Base-by-base conservation (phyloP, 2,797 vertebrate genomes). In the Salarias fasciatus region DNA sequence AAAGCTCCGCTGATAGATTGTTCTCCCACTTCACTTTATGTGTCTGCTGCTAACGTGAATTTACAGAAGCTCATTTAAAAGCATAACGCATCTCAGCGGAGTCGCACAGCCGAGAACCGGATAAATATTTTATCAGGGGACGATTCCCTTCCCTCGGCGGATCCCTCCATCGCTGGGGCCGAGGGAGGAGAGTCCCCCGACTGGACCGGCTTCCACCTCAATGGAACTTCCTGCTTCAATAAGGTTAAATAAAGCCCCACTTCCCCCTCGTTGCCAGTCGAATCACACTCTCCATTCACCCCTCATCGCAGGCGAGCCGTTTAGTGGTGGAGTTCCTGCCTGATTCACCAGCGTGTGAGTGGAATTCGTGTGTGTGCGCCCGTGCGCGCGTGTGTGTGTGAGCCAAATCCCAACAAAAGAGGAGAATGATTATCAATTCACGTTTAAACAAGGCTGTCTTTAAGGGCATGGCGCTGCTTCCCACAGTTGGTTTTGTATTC, bases 261-360 rank as follows among this genome's bases (percentile, higher is more conserved):
- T 77, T 84, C 84, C 77, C 18, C 69, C 77, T 87, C 71, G 82
- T 89, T 84, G 72, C 72, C 53, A 91, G 89, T 88, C 89, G 45
- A 68, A 86, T 88, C 89, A 90, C 87, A 89, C 74, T 51, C 78
- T 73, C 73, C 73, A 82, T 75, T 85, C 77, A 81, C 81, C 77
- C 71, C 69, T 55, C 73, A 65, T 70, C 56, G 63, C 61, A 53
- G 70, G 41, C 71, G 62, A 67, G 58, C 76, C 70, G 59, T 73
- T 82, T 69, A 83, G 72, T 65, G 69, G 46, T 61, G 65, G 54
- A 62, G 8, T 62, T 75, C 48, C 58, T 61, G 72, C 45, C 69
- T 81, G 79, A 85, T 82, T 89, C 83, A 85, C 61, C 67, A 69
- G 46, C 36, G 44, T 70, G 76, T 75, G 68, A 79, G 64, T 53